Conservation (phyloP, 2,113 vertebrate genomes). For the Herpailurus yagouaroundi region DNA sequence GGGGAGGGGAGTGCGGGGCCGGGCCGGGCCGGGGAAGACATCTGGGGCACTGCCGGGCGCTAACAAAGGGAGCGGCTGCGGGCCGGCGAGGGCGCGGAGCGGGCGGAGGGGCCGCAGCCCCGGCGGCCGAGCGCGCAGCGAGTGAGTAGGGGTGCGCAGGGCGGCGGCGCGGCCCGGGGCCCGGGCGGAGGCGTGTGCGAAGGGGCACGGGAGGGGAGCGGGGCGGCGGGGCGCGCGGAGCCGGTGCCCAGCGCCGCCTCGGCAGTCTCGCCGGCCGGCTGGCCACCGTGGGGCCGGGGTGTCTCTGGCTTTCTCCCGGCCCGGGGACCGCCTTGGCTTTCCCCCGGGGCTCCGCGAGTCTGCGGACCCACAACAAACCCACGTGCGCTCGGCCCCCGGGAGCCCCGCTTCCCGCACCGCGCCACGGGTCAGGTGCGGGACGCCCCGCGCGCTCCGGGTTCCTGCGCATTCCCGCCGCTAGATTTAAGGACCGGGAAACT, state of each 20-base stretch:
- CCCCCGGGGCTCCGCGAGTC: neutral
- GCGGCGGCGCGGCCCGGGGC: neutral
- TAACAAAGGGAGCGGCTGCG: conserved; percentile 72
- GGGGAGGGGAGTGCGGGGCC: conserved; percentile 38
- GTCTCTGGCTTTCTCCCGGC: neutral
- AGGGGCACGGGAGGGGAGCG: neutral
- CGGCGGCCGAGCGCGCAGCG: neutral
- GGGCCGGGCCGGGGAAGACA: conserved; percentile 29
- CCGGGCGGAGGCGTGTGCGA: neutral
- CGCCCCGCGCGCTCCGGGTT: neutral
- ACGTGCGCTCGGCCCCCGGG: conserved; percentile 50
- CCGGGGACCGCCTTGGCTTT: neutral
- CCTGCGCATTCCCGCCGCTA: neutral
- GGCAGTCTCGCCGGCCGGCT: neutral
- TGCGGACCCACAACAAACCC: conserved; percentile 69
- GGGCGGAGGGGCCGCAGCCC: neutral
- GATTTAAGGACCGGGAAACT: neutral
- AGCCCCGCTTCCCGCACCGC: neutral
- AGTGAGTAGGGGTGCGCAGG: conserved; percentile 65
- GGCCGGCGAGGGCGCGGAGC: neutral
- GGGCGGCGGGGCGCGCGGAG: neutral
- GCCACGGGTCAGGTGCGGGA: neutral
- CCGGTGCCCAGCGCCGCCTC: neutral
- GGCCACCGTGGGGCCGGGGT: neutral
- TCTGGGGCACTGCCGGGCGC: conserved; percentile 52